A percentile compares a stretch with the other conserved stretches of the same genome.
phyloP scores from a whole-genome alignment of 2,888 invertebrate genomes.

The Julus scandinavius region DNA sequence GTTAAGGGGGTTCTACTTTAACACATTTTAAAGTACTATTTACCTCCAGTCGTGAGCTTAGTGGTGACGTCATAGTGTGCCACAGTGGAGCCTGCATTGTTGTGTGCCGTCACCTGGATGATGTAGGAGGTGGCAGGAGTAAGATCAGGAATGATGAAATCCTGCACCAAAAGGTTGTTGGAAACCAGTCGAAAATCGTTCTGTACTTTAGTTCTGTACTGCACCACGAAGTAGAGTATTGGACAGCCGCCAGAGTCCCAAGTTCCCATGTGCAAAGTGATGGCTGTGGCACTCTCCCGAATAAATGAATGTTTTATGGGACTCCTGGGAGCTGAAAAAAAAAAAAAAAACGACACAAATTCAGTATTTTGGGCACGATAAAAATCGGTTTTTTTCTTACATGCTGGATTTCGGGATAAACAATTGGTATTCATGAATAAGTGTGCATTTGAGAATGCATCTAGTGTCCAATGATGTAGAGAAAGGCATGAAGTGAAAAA shows the following conservation, averaged over 20 bases:
- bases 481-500: neutral
- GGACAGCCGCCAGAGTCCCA: conserved; percentile 97
- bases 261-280: conserved; percentile 88
- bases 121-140: conserved; percentile 66
- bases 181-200: conserved; percentile 56
- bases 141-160: conserved; percentile 66
- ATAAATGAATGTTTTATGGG: conserved; percentile 81
- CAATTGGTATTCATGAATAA: neutral
- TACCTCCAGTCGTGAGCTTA: conserved; percentile 65
- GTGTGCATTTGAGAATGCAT: neutral
- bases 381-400: no score
- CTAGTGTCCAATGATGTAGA: neutral
- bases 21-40: conserved; percentile 55
- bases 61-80: conserved; percentile 65
- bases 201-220: conserved; percentile 78
- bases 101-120: conserved; percentile 66
- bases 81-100: conserved; percentile 67
- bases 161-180: conserved; percentile 69
- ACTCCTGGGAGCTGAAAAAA: conserved; percentile 73
- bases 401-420: neutral
- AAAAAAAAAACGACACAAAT: conserved; percentile 43
- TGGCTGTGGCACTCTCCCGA: conserved; percentile 82
- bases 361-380: neutral
- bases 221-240: conserved; percentile 94
- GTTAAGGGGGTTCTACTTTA: neutral